A percentile compares a stretch with the other conserved stretches of the same genome.
phyloP scores from a whole-genome alignment of 1,140 invertebrate genomes.

The Drosophila carrolli region DNA sequence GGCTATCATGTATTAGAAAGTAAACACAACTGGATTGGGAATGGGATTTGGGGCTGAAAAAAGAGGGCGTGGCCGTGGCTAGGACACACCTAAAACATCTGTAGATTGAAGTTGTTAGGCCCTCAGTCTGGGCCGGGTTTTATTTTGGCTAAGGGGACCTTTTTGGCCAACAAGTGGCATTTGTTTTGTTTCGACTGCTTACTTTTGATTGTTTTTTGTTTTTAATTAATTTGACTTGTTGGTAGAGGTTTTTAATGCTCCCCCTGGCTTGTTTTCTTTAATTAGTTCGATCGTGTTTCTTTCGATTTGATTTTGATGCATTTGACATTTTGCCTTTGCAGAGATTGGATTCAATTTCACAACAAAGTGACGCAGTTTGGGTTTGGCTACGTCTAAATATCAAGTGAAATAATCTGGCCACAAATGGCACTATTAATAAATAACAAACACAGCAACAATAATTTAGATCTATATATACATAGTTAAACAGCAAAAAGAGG shows the following conservation, averaged over 20 bases:
- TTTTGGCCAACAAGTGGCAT: conserved; percentile 65
- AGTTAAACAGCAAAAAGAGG: conserved; percentile 4
- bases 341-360: conserved; percentile 26
- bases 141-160: conserved; percentile 26
- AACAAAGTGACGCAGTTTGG: conserved; percentile 33
- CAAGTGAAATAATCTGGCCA: conserved; percentile 23
- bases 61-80: conserved; percentile 30
- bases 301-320: conserved; percentile 52
- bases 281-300: conserved; percentile 53
- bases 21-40: conserved; percentile 41
- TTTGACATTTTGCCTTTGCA: conserved; percentile 65
- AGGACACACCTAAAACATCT: conserved; percentile 57
- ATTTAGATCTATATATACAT: conserved; percentile 4
- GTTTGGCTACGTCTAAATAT: conserved; percentile 10
- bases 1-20: conserved; percentile 74
- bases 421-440: conserved; percentile 16
- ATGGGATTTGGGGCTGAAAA: conserved; percentile 49
- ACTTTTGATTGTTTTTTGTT: conserved; percentile 51
- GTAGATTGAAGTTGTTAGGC: conserved; percentile 20
- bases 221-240: conserved; percentile 66
- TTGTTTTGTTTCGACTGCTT: conserved; percentile 28
- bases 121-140: conserved; percentile 57
- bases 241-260: conserved; percentile 17
- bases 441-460: neutral
- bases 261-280: conserved; percentile 42